These are phyloP conservation scores for Podarcis lilfordi DNA, from an alignment of 2,797 vertebrate species.

Conservation along the genomic window DNA sequence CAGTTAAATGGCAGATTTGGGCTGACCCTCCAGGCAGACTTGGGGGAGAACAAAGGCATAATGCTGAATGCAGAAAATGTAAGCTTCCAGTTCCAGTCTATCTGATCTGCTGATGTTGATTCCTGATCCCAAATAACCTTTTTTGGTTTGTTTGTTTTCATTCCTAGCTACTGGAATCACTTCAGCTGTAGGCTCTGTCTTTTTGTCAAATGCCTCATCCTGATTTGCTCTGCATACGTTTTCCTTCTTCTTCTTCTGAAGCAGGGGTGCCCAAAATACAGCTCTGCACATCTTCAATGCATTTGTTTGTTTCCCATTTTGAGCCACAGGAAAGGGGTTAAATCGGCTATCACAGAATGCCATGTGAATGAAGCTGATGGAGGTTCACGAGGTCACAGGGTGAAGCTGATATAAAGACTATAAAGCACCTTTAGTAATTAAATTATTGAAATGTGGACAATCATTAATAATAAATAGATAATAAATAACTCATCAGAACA, in stretches of 20 bases:
- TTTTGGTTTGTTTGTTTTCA: constrained; percentile 44
- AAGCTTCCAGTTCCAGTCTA: constrained; percentile 51
- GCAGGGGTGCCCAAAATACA: constrained; percentile 65
- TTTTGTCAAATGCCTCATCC: constrained; percentile 44
- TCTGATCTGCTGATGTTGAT: constrained; percentile 51
- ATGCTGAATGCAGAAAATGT: constrained; percentile 41
- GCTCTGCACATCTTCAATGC: constrained; percentile 40
- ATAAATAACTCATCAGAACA: neutral
- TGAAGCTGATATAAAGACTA: constrained; percentile 16
- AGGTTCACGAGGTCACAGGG: too few species aligned
- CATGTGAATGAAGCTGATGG: neutral
- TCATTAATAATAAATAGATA: neutral
- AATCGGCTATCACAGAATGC: neutral
- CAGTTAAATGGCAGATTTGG: constrained; percentile 54
- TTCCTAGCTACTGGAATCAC: constrained; percentile 60
- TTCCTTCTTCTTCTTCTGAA: constrained; percentile 16
- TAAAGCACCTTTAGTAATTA: neutral
- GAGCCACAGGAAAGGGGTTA: neutral
- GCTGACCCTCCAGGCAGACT: constrained; percentile 28
- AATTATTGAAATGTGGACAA: neutral
- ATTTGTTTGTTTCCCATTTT: neutral
- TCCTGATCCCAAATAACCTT: constrained; percentile 53
- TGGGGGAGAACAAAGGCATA: constrained; percentile 58
- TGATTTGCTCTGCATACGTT: constrained; percentile 47
- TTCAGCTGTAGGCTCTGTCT: constrained; percentile 38